Evolutionary conservation across 2,888 invertebrate genomes (phyloP), one percentile per base, ranked within the genome.

Genomic region (Dasypogon diadema): DNA sequence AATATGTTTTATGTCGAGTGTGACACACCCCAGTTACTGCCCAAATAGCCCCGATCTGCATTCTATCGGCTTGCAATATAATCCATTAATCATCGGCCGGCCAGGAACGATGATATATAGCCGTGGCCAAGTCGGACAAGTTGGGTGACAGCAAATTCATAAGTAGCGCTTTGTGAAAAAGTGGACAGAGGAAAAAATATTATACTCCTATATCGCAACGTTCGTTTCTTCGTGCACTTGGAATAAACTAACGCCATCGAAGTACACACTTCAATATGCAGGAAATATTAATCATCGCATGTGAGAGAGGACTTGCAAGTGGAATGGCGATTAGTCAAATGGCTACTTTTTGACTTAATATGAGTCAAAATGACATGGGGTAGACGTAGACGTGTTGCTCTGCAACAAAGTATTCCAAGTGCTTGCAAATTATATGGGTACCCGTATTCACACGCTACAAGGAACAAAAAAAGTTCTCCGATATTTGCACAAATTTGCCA

Each of bases 211-310:
- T 30, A 5, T 30, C 42, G 42, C 42, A n/a, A 42, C 1, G 42
- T 12, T n/a, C 12, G 42, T 12, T 6, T 12, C 8, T 26, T 12
- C 10, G 60, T 60, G 10, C 60, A 37, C 34, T 60, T 26, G 21
- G 26, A n/a, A 30, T 18, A 58, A 58, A 58, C 30, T 58, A 30
- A 58, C 63, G 65, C 65, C 65, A 48, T 26, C 65, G 65, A 30
- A 54, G 51, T 34, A 48, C 70, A 70, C 54, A 46, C 42, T 37
- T 42, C 55, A 16, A 42, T 37, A 22, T 42, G n/a, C 56, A 73
- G 72, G 72, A 73, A 73, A 42, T 73, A 73, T 73, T 73, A 73
- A 73, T 73, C 72, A 73, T 73, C 56, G 72, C 55, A 73, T 56
- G 55, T 55, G 42, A 73, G 37, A 51, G 63, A 68, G 65, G 48